Evolutionary conservation across 2,797 vertebrate genomes (phyloP).

Genomic region (Enteromius viviparus): DNA sequence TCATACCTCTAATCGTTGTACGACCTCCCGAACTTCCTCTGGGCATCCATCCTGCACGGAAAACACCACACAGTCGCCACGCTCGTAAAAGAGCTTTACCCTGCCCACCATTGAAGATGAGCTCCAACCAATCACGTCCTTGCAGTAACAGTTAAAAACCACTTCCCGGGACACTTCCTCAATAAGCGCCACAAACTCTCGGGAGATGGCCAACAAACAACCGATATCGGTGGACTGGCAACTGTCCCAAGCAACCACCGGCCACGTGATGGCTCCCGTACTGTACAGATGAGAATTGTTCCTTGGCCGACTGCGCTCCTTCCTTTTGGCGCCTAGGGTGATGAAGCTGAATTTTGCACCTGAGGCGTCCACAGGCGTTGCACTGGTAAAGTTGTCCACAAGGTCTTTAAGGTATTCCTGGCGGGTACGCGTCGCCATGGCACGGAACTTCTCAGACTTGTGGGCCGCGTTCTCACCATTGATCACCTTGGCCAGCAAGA

Average conservation of each 20-base stretch:
- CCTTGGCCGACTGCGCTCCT: constrained; percentile 81
- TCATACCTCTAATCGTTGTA: constrained; percentile 82
- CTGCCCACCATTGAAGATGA: constrained; percentile 78
- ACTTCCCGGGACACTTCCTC: constrained; percentile 86
- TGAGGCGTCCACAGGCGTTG: constrained; percentile 79
- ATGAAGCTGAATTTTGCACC: constrained; percentile 88
- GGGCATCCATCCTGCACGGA: constrained; percentile 77
- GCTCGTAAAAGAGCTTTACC: constrained; percentile 85
- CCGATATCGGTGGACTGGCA: constrained; percentile 82
- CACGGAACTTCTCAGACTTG: constrained; percentile 86
- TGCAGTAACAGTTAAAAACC: constrained; percentile 87
- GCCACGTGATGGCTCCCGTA: constrained; percentile 84
- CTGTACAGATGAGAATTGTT: constrained; percentile 83
- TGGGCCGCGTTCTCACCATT: constrained; percentile 86
- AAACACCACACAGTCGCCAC: constrained; percentile 83
- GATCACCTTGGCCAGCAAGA: constrained; percentile 87
- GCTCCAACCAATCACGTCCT: constrained; percentile 88
- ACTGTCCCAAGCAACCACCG: constrained; percentile 81
- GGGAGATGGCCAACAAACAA: constrained; percentile 85
- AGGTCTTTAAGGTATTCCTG: constrained; percentile 87
- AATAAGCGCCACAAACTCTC: constrained; percentile 84
- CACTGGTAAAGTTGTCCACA: constrained; percentile 83
- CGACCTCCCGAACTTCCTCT: constrained; percentile 81
- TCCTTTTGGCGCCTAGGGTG: constrained; percentile 84
- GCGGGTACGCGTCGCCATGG: constrained; percentile 85